phyloP scores from a whole-genome alignment of 2,888 invertebrate genomes.

The Mimachlamys varia region DNA sequence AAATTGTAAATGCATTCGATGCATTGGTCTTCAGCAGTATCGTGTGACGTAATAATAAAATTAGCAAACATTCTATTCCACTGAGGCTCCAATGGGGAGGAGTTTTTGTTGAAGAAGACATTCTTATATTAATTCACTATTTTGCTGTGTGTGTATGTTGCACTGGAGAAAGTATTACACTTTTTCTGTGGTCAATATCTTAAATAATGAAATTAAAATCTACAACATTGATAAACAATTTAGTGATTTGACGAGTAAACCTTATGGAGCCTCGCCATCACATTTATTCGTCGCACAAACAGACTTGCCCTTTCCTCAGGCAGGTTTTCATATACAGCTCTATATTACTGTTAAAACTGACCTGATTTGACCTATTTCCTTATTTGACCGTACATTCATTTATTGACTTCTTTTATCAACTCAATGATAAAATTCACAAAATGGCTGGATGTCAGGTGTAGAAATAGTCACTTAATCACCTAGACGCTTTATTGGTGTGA shows the following conservation, averaged over 20 bases:
- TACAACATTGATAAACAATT: too few relatives aligned
- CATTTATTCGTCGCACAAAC: background rate
- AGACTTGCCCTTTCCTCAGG: background rate
- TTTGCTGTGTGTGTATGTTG: background rate
- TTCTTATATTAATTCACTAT: background rate
- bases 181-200: too few relatives aligned
- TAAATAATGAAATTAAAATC: too few relatives aligned
- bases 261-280: background rate
- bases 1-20: slow-evolving; percentile 31
- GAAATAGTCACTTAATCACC: slow-evolving; percentile 27
- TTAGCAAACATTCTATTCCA: background rate
- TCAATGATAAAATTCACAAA: background rate
- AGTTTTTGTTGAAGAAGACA: background rate
- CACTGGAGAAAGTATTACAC: too few relatives aligned
- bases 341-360: background rate
- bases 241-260: background rate
- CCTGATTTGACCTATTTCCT: slow-evolving; percentile 32
- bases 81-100: background rate
- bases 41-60: background rate
- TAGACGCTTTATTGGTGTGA: slow-evolving; percentile 19
- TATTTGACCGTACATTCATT: background rate
- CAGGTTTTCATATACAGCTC: background rate
- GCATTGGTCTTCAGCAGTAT: slow-evolving; percentile 16
- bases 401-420: background rate
- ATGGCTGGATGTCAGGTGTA: background rate